These are phyloP conservation scores for Microctenopoma steveboyesi DNA, from an alignment of 2,797 vertebrate species.

Conservation along the genomic window DNA sequence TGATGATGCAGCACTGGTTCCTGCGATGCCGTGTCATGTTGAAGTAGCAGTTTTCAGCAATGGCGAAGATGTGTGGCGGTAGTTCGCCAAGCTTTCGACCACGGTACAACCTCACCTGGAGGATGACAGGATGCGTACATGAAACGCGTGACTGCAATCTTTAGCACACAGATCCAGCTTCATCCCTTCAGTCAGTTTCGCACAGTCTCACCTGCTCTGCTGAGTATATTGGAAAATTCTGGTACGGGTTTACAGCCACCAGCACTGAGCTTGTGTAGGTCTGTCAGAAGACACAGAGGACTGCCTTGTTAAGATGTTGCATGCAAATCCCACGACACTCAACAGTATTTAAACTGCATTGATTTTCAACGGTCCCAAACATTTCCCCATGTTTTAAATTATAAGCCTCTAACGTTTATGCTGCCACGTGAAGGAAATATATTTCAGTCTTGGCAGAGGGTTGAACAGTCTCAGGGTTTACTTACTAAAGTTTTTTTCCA, in stretches of 20 bases:
- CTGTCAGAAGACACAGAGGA: constrained; percentile 48
- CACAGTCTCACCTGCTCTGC: constrained; percentile 77
- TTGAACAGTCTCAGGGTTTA: too few species aligned
- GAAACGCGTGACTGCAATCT: background rate
- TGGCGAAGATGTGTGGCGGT: constrained; percentile 92
- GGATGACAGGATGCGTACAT: background rate
- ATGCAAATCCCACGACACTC: background rate
- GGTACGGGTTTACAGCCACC: constrained; percentile 94
- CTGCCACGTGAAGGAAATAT: too few species aligned
- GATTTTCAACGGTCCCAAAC: too few species aligned
- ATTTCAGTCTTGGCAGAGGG: too few species aligned
- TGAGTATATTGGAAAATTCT: constrained; percentile 89
- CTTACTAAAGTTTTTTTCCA: too few species aligned
- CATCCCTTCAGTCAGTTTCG: background rate
- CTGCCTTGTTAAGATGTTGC: background rate
- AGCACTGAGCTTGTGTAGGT: constrained; percentile 88
- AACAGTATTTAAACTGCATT: too few species aligned
- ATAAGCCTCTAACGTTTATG: background rate
- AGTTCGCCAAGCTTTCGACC: constrained; percentile 87
- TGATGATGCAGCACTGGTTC: constrained; percentile 93
- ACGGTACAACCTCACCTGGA: constrained; percentile 84
- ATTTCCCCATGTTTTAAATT: background rate
- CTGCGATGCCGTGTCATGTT: constrained; percentile 86
- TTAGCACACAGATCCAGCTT: background rate
- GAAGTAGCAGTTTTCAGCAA: constrained; percentile 90